Base-by-base conservation (phyloP, 1,140 invertebrate species). In the Lepidurus packardi region DNA sequence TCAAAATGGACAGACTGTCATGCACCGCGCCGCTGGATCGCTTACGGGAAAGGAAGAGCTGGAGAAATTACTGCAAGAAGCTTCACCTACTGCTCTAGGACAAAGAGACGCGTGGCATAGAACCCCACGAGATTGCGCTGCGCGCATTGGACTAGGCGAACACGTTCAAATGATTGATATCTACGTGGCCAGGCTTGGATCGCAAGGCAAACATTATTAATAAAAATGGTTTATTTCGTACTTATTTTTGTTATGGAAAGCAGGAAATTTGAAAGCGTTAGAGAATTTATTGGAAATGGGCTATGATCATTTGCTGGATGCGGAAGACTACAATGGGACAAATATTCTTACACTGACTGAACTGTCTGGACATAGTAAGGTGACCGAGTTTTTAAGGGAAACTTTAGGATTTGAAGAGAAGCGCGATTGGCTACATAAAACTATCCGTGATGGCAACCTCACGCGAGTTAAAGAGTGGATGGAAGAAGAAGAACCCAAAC, bases 301-400 rank as follows among this genome's bases (percentile, higher is more conserved):
- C 3, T 96, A 95, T 82, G 92, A 95, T 83, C 93, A 94, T 81
- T 91, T 96, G 47, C 83, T 93, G n/a, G 93, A 94, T 81, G 86
- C 93, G 0, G 86, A 89, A 16, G 92, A 94, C 80, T 80, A 81
- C 7, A 89, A 89, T 1, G 86, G 88, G 1, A 86, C 89, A 24
- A 92, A 95, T 78, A 83, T 91, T 0, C 89, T 93, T 65, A 87
- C 92, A 11, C 88, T 91, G 0, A 84, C 87, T 1, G 88, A 91
- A 79, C 87, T 91, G 53, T 88, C 89, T 24, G 89, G 91, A 74
- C 85, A 89, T 2, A 87, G 90, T 11, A 91, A 91, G 16, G 87
- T 89, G 0, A 87, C 88, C 25, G 45, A 82, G 13, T 80, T 91
- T 91, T 82, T 87, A 91, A 10, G 88, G 89, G 79, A 90, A 88